Evolutionary conservation across 2,888 invertebrate genomes (phyloP).

Genomic region (Drosophila parthenogenetica): DNA sequence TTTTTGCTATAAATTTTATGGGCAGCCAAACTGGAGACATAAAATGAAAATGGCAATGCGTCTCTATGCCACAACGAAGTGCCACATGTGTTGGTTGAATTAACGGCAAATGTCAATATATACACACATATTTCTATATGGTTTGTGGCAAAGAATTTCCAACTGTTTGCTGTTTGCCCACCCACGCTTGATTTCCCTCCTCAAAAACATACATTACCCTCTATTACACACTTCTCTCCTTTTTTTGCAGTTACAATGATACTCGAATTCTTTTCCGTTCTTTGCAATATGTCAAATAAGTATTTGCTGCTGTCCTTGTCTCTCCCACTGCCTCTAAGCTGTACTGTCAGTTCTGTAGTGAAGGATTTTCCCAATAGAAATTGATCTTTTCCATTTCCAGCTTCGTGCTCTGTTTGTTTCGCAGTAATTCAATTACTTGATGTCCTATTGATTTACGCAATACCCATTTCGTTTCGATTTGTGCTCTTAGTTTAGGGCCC

Average conservation of each 20-base stretch:
- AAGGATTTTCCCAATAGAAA: conserved; percentile 22
- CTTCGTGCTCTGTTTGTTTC: conserved; percentile 11
- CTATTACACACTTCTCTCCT: not conserved
- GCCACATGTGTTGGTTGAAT: conserved; percentile 29
- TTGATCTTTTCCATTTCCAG: conserved; percentile 8
- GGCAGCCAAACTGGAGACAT: conserved; percentile 57
- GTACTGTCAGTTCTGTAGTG: not conserved
- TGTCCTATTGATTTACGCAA: conserved; percentile 9
- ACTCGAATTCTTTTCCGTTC: conserved; percentile 1
- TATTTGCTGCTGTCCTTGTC: conserved; percentile 5
- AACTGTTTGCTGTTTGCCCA: conserved; percentile 15
- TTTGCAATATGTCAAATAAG: conserved; percentile 17
- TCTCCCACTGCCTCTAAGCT: not conserved
- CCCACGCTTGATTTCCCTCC: conserved; percentile 19
- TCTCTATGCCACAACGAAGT: conserved; percentile 20
- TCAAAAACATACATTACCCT: no score
- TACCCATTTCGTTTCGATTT: not conserved
- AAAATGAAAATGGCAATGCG: conserved; percentile 48
- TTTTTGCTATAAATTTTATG: conserved; percentile 60
- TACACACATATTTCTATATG: conserved; percentile 3
- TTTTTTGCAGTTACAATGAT: not conserved
- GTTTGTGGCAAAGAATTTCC: conserved; percentile 5
- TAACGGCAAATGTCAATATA: conserved; percentile 35
- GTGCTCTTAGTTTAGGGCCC: not conserved
- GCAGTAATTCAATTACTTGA: conserved; percentile 32